Percentiles rank a stretch among this genome's conserved stretches.
phyloP scores from a whole-genome alignment of 2,113 vertebrate genomes.

The Pogonocichla stellata region DNA sequence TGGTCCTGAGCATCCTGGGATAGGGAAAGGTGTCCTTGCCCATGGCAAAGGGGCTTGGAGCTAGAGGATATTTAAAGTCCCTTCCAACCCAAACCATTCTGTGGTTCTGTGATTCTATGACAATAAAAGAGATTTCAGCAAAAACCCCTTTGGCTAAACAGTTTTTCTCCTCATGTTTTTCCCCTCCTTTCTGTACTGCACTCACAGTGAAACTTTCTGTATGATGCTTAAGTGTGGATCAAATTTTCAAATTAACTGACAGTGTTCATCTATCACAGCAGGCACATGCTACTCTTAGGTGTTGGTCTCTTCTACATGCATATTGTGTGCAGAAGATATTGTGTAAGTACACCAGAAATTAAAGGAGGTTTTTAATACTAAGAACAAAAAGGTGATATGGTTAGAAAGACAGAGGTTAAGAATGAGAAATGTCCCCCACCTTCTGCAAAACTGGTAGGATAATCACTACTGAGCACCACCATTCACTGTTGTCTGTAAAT shows the following conservation, averaged over 20 bases:
- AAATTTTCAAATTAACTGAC: background rate
- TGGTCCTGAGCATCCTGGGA: fast-evolving
- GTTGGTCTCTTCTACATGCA: background rate
- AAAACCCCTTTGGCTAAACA: background rate
- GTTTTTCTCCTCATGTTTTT: background rate
- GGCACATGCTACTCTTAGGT: background rate
- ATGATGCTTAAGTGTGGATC: background rate
- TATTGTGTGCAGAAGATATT: background rate
- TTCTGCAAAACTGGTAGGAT: background rate
- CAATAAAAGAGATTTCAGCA: background rate
- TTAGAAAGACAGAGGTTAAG: background rate
- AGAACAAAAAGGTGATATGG: background rate
- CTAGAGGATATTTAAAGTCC: background rate
- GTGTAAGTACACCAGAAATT: background rate
- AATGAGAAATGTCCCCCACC: background rate
- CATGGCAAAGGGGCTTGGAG: background rate
- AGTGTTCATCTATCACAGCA: background rate
- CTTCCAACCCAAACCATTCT: background rate
- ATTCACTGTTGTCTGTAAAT: background rate
- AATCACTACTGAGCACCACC: background rate
- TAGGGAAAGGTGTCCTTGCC: background rate
- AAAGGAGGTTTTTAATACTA: background rate
- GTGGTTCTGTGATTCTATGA: background rate
- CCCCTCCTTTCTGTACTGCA: background rate
- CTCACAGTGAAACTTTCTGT: background rate